These are phyloP conservation scores for Luperina testacea DNA, from an alignment of 2,888 invertebrate genomes.

Conservation along the genomic window DNA sequence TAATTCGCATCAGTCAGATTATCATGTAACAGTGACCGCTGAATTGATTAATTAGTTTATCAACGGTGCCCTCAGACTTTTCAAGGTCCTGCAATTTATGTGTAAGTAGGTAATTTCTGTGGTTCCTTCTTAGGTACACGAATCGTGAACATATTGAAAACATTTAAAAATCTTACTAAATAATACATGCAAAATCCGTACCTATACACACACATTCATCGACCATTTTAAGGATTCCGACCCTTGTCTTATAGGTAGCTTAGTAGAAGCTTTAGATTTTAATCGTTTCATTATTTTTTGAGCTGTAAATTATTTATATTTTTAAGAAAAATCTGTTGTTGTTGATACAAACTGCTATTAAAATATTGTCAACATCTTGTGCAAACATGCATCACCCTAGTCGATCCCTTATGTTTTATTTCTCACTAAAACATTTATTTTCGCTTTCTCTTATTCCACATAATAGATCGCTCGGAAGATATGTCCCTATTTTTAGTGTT, in stretches of 20 bases:
- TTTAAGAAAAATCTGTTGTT: neutral
- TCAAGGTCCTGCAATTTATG: no score
- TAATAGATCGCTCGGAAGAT: constrained; percentile 74
- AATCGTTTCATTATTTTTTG: neutral
- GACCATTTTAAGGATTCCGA: neutral
- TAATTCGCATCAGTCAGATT: neutral
- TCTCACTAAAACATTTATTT: constrained; percentile 61
- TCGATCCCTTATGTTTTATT: constrained; percentile 40
- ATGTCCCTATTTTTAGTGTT: constrained; percentile 82
- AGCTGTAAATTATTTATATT: neutral
- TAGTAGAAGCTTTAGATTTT: neutral
- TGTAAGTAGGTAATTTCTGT: neutral
- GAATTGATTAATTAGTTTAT: neutral
- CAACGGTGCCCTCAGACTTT: no score
- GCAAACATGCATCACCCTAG: constrained; percentile 25
- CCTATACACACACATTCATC: neutral
- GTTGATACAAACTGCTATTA: neutral
- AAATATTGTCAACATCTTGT: constrained; percentile 22
- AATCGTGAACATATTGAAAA: neutral
- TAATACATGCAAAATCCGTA: no score
- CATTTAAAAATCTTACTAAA: neutral
- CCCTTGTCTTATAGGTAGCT: neutral
- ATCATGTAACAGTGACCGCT: neutral
- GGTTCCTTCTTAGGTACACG: neutral
- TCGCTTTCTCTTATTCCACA: constrained; percentile 71